These are phyloP conservation scores for Danio kyathit DNA, from an alignment of 2,797 vertebrate genomes.

Conservation along the genomic window DNA sequence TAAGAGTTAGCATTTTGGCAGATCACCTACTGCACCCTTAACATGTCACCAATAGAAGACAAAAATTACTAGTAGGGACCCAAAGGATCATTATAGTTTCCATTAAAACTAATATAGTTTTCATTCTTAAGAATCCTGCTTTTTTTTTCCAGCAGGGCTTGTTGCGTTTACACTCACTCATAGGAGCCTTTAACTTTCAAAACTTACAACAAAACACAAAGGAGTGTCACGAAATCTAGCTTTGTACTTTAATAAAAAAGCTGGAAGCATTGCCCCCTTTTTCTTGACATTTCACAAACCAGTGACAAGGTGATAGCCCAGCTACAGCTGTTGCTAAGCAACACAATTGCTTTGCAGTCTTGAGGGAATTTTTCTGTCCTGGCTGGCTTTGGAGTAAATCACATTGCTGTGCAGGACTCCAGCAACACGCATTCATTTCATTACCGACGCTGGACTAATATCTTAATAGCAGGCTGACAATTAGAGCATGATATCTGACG, in stretches of 20 bases:
- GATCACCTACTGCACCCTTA: too few relatives aligned
- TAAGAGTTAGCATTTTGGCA: too few relatives aligned
- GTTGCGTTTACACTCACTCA: not conserved
- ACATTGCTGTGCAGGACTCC: constrained; percentile 10
- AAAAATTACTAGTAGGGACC: too few relatives aligned
- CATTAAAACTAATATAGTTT: too few relatives aligned
- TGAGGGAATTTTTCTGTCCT: constrained; percentile 11
- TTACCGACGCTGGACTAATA: constrained; percentile 42
- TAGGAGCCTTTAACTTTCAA: not conserved
- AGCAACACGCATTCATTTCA: not conserved
- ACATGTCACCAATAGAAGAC: too few relatives aligned
- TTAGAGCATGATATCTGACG: constrained; percentile 29
- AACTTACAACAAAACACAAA: not conserved
- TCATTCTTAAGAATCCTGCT: too few relatives aligned
- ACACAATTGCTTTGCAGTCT: constrained; percentile 47
- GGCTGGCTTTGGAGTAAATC: constrained; percentile 20
- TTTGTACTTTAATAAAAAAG: not conserved
- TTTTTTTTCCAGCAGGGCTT: not conserved
- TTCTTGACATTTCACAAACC: constrained; percentile 47
- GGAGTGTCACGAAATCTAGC: not conserved
- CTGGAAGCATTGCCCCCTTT: not conserved
- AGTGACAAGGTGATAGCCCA: constrained; percentile 35
- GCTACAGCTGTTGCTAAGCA: constrained; percentile 53
- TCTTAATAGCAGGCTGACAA: constrained; percentile 39
- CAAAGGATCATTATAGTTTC: too few relatives aligned